Conservation (phyloP, 1,140 invertebrate species). For the Leptestheria dahalacensis region DNA sequence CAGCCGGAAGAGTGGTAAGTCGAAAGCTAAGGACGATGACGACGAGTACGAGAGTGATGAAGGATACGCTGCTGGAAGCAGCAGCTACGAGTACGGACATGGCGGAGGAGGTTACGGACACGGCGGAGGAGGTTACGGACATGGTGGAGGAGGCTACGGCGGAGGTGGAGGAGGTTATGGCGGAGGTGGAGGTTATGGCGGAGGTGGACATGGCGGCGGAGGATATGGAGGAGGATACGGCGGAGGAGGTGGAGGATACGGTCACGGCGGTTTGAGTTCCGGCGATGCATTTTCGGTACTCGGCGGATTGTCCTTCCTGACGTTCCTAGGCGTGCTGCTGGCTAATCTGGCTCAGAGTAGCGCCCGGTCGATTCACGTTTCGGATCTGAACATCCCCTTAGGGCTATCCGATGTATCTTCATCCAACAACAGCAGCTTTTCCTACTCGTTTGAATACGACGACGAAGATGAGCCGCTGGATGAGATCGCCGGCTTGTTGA, state of each 20-base stretch:
- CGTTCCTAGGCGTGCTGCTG: constrained; percentile 11
- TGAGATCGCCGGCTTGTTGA: neutral
- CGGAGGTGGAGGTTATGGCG: constrained; percentile 6
- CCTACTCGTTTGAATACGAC: neutral
- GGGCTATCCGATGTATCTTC: neutral
- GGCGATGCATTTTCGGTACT: constrained; percentile 12
- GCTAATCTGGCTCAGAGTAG: constrained; percentile 6
- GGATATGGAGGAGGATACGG: constrained; percentile 3
- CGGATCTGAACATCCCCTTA: constrained; percentile 1
- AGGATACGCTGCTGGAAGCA: neutral
- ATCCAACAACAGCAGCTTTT: neutral
- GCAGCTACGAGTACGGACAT: neutral
- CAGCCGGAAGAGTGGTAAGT: neutral
- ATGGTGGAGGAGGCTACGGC: neutral
- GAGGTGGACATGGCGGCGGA: constrained; percentile 2
- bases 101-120: neutral
- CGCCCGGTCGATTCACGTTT: neutral
- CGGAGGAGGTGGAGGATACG: neutral
- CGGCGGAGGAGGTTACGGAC: neutral
- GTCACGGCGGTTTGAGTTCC: neutral
- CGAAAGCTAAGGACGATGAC: neutral
- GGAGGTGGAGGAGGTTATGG: constrained; percentile 1
- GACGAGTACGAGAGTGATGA: neutral
- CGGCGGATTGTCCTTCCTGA: constrained; percentile 11
- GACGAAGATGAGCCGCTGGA: neutral